phyloP scores from a whole-genome alignment of 2,888 invertebrate species.

The Ophraella communa region DNA sequence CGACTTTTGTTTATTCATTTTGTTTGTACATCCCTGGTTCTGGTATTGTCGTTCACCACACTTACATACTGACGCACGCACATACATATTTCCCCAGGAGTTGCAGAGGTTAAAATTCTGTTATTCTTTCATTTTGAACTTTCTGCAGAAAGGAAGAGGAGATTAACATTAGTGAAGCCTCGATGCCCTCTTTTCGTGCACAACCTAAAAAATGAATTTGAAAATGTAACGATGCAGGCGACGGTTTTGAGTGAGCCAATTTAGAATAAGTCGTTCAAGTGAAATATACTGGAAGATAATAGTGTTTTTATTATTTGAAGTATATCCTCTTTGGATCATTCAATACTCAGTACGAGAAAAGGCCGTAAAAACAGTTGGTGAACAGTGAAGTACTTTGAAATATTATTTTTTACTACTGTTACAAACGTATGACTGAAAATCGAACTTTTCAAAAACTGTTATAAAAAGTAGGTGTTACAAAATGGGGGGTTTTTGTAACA shows the following conservation, averaged over 20 bases:
- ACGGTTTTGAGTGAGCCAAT: background rate
- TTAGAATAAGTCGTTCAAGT: background rate
- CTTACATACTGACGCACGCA: conserved; percentile 9
- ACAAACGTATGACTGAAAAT: no score
- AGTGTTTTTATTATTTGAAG: background rate
- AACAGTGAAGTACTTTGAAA: no score
- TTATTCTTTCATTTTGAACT: conserved; percentile 12
- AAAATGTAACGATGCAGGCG: background rate
- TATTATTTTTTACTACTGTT: no score
- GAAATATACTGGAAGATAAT: background rate
- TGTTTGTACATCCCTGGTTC: conserved; percentile 51
- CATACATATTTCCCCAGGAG: conserved; percentile 4
- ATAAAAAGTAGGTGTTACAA: no score
- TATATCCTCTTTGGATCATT: background rate
- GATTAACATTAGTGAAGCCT: background rate
- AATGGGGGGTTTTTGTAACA: no score
- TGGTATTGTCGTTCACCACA: conserved; percentile 34
- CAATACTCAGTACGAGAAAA: no score
- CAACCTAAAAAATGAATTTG: background rate
- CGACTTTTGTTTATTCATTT: conserved; percentile 56
- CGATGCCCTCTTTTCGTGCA: conserved; percentile 3
- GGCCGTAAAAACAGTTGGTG: no score
- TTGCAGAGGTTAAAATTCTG: conserved; percentile 15
- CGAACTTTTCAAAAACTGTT: no score
- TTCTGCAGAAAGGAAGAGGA: background rate